phyloP scores from a whole-genome alignment of 2,113 vertebrate species.

The Bos taurus region DNA sequence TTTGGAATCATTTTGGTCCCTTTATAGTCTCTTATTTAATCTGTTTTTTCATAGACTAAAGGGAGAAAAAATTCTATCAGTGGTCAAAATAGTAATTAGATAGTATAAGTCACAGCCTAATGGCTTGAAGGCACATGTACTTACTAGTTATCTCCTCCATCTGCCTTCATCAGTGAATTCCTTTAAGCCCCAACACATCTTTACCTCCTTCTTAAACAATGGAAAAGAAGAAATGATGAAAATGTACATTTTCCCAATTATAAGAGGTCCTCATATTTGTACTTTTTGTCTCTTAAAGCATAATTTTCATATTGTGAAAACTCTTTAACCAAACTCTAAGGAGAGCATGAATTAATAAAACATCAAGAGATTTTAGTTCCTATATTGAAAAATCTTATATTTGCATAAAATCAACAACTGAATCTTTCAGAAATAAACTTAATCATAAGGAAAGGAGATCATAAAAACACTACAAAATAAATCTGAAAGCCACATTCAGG shows the following conservation, averaged over 20 bases:
- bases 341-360: slow-evolving; percentile 70
- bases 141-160: slow-evolving; percentile 26
- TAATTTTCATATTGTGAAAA: neutral
- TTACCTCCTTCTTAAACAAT: slow-evolving; percentile 36
- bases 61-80: slow-evolving; percentile 56
- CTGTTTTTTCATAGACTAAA: slow-evolving; percentile 60
- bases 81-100: slow-evolving; percentile 67
- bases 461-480: slow-evolving; percentile 31
- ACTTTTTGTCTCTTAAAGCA: slow-evolving; percentile 35
- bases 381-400: slow-evolving; percentile 56
- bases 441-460: slow-evolving; percentile 62
- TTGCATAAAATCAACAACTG: slow-evolving; percentile 73
- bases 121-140: slow-evolving; percentile 44
- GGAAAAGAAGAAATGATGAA: slow-evolving; percentile 32
- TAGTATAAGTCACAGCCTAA: slow-evolving; percentile 58
- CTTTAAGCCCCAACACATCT: slow-evolving; percentile 37
- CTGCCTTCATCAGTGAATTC: slow-evolving; percentile 44
- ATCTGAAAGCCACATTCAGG: slow-evolving; percentile 47
- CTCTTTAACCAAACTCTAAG: slow-evolving; percentile 49
- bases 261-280: slow-evolving; percentile 8
- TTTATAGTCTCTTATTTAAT: slow-evolving; percentile 71
- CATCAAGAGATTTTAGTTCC: slow-evolving; percentile 69
- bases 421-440: slow-evolving; percentile 57
- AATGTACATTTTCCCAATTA: slow-evolving; percentile 5
- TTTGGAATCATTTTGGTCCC: slow-evolving; percentile 68